Base-by-base conservation (phyloP, 2,888 invertebrate species). In the Eupithecia tripunctaria region DNA sequence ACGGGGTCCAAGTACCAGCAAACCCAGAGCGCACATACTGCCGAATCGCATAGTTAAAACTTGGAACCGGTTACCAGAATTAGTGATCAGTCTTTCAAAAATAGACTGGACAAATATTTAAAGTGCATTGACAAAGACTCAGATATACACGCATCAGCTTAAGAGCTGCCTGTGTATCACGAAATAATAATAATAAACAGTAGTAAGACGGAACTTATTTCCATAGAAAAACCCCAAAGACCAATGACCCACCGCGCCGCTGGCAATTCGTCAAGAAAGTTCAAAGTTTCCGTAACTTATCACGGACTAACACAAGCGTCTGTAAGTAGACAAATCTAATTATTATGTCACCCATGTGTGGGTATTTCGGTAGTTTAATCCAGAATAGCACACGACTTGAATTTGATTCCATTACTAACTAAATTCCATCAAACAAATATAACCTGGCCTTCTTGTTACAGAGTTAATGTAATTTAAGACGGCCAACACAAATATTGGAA, bases 401-500 rank as follows among this genome's bases (percentile, higher is more conserved):
- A 93, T 94, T 80, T 85, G 83, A 91, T 89, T 86, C 78, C 83
- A 89, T 25, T 64, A 36, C 64, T 38, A 92, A 93, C 91, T 90
- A 89, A 90, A 92, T 91, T 91, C 90, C 88, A 91, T 90, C 87
- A 84, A 83, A 84, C 85, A 79, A 84, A 89, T 87, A 90, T 89
- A 80, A 92, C 93, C 92, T 92, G 91, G 36, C 78, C 86, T 88
- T 86, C 87, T 91, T 88, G 92, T 92, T 89, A 90, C 89, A 83
- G 84, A 81, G 83, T 85, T 85, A 93, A 94, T 94, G 89, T 90
- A 90, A 93, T 94, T 94, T 93, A 91, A 90, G 93, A 91, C 88
- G 85, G 79, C 85, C 86, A 90, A 92, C 86, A 90, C 93, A 93
- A 94, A 93, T 91, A 92, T 91, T 92, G 88, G 88, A 87, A 86